Base-by-base conservation (phyloP, 2,113 vertebrate species). In the Mormyrus lacerda region DNA sequence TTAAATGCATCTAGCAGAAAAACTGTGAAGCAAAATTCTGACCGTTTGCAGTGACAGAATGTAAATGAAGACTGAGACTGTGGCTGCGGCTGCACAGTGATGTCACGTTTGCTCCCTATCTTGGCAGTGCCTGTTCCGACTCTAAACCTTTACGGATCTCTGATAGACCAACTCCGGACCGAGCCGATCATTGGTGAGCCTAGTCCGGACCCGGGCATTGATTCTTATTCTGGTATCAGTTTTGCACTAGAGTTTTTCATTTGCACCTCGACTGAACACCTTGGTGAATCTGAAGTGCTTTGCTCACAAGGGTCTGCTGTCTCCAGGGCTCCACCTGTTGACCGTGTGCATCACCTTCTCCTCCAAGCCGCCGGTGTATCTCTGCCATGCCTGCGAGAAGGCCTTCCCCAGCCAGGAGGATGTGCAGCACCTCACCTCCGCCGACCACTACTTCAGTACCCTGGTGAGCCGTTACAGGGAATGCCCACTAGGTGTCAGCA, bases 101-200 rank as follows among this genome's bases (percentile, higher is more conserved):
- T 7, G 4, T 53, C 17, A 53, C 17, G 3, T 19, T 19, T 53
- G 17, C 51, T 17, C 39, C 44, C 6, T 3, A 1, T 47, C 44
- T 84, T 44, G 21, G 7, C 82, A 84, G 82, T 10, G 17, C 82
- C 82, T 2, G 19, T 84, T 47, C 82, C 82, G 0, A 13, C 21
- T 45, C 82, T 84, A 45, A 11, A 84, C 3, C 1, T 84, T 13
- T 84, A 84, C 9, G 82, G 21, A 24, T 44, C 82, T 45, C 24
- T 84, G 82, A 3, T 84, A 13, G 44, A 84, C 44, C 44, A 24
- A 2, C 8, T 24, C 21, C 82, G 82, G 42, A 84, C 39, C 4
- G 82, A 84, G 21, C 82, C 82, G 47, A 84, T 84, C 82, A 84
- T 84, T 24, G 82, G 82, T 84, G 82, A 84, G 82, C 47, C 44